Evolutionary conservation across 2,113 vertebrate genomes (phyloP), one percentile per base, ranked within the genome.

Genomic region (Menidia beryllina): DNA sequence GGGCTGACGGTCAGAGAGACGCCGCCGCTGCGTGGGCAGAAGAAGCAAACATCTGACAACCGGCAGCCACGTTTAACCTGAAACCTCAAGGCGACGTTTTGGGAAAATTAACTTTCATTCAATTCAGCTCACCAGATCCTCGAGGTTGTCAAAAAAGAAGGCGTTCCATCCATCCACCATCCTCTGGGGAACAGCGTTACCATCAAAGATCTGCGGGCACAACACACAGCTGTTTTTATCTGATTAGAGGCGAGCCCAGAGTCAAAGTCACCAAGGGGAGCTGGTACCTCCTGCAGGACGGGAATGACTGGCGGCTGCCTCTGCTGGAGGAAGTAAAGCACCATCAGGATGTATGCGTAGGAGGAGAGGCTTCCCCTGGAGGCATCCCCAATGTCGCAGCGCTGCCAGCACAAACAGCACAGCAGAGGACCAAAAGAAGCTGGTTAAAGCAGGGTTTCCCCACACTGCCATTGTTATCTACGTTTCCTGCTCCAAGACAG

Each of bases 131-230:
- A 98, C 98, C 96, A 99, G 77, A 79, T 97, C 95, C 53, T 96
- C 95, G 24, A 95, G 93, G 84, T 98, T 94, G 79, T 97, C 94
- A 77, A 96, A 99, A 81, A 99, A 99, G 93, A 95, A 99, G 0
- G 97, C 97, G 72, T 99, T 98, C 98, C 98, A 99, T 68, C 98
- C 98, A 77, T 99, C 98, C 41, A 99, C 98, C 95, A 98, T 98
- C 83, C 94, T 94, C 90, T 96, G 95, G 50, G 98, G 98, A 73
- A 94, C 94, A 17, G 91, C 88, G 65, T 92, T 91, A 57, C 97
- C 97, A 78, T 99, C 96, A 84, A 96, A 99, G 84, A 99, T 98
- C 98, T 99, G n/a, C 54, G 56, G 8, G 23, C 2, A 66, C 9
- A 3, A 61, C 1, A 19, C 11, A 39, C 23, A 45, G 0, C 2